Base-by-base conservation (phyloP, 2,113 vertebrate species). In the Oceanodroma tethys region DNA sequence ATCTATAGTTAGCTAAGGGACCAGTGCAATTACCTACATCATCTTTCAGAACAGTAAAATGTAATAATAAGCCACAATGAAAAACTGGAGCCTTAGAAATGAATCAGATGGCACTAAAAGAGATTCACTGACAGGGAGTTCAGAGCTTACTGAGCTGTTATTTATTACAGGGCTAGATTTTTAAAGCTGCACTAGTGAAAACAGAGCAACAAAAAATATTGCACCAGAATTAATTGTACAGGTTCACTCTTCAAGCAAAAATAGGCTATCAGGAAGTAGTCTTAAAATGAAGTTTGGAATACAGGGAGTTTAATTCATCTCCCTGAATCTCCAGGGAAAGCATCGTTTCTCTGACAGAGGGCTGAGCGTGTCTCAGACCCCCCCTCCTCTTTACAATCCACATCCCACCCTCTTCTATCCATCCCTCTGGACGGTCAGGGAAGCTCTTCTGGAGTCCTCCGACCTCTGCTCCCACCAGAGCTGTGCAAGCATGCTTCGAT, bases 31-130 rank as follows among this genome's bases (percentile, higher is more conserved):
- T 88, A 88, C 68, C 86, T 63, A 66, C 25, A 59, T 90, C 88
- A 82, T 86, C 79, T 87, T 93, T 96, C 86, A 93, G 88, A 93
- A 85, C 42, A 88, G 66, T 78, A 89, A 93, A 96, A 91, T 75
- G 72, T 71, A 94, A 85, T 96, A 93, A 96, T 97, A 96, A 97
- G 89, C 32, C 60, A 93, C 79, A 82, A 70, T 58, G 63, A 86
- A 91, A 86, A 97, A 78, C 67, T 89, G 52, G 48, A 74, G 80
- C 72, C 70, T 96, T 79, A 81, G 81, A 97, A 97, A 97, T 94
- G 18, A 96, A 92, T 97, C 58, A 86, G 83, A 76, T 91, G 89
- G 52, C 56, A 95, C 88, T 96, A 82, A 93, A 96, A 98, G 75
- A 88, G 81, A 95, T 88, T 89, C 92, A 93, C 76, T 91, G 78